A percentile compares a stretch with the other conserved stretches of the same genome.
Evolutionary conservation across 2,888 invertebrate genomes (phyloP).

Genomic region (Ophion ellenae): DNA sequence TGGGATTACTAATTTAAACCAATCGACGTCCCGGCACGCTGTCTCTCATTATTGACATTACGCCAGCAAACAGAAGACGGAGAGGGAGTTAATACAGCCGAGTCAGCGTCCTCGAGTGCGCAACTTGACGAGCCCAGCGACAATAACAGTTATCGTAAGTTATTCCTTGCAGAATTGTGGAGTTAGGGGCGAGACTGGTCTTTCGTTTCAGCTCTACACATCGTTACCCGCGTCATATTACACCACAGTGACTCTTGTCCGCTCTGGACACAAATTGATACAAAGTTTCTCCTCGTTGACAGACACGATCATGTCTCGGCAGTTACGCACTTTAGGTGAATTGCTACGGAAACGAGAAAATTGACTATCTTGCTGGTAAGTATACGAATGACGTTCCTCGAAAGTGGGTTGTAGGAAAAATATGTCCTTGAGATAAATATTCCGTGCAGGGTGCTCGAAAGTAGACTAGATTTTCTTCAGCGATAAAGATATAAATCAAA

Average conservation of each 20-base stretch:
- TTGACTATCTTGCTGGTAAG: background rate
- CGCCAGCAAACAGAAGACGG: conserved; percentile 37
- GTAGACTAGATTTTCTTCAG: too few species aligned
- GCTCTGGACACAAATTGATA: conserved; percentile 37
- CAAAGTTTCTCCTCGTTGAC: conserved; percentile 18
- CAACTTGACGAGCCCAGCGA: conserved; percentile 12
- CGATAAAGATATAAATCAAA: too few species aligned
- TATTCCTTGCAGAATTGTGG: conserved; percentile 48
- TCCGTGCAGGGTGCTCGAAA: too few species aligned
- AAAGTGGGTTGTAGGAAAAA: background rate
- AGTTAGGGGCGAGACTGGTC: conserved; percentile 48
- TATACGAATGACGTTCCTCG: too few species aligned
- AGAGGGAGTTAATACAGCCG: conserved; percentile 35
- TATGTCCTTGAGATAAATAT: background rate
- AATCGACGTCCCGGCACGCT: conserved; percentile 52
- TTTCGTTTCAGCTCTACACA: conserved; percentile 28
- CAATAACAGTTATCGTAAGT: conserved; percentile 63
- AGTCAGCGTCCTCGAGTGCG: conserved; percentile 51
- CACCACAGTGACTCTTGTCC: background rate
- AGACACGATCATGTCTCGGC: conserved; percentile 13
- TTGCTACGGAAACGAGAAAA: background rate
- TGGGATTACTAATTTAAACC: conserved; percentile 49
- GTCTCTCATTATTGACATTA: conserved; percentile 57
- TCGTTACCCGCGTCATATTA: conserved; percentile 14
- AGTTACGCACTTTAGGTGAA: background rate